Conservation (phyloP, 2,797 vertebrate genomes). For the Sandelia bainsii region DNA sequence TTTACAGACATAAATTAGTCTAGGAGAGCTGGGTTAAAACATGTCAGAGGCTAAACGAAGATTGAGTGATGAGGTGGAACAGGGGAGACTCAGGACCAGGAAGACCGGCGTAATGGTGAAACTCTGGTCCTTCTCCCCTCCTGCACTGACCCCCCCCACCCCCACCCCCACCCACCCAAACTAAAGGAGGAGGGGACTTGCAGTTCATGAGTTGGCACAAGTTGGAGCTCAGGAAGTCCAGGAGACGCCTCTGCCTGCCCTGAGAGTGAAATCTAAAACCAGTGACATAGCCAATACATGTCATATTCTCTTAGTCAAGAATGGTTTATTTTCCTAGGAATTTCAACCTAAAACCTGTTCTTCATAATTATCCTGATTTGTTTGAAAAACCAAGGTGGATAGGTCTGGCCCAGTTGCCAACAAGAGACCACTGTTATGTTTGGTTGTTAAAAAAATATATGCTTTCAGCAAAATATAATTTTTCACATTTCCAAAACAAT, state of each 20-base stretch:
- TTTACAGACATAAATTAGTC: constrained; percentile 81
- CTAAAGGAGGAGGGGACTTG: constrained; percentile 66
- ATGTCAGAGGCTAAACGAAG: constrained; percentile 85
- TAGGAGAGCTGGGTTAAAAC: constrained; percentile 81
- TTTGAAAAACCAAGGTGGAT: constrained; percentile 82
- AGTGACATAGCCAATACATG: constrained; percentile 87
- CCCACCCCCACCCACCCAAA: constrained; percentile 26
- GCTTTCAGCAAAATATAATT: constrained; percentile 57
- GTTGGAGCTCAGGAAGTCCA: constrained; percentile 85
- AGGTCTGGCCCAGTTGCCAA: constrained; percentile 75
- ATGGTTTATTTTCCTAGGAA: constrained; percentile 87
- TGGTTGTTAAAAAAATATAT: constrained; percentile 45
- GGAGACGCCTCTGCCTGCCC: constrained; percentile 85
- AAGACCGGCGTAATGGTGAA: constrained; percentile 67
- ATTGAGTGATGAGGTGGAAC: constrained; percentile 84
- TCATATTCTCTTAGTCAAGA: constrained; percentile 85
- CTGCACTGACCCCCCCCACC: constrained; percentile 36
- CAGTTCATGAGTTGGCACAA: constrained; percentile 82
- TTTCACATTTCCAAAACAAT: constrained; percentile 71
- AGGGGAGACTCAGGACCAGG: constrained; percentile 75
- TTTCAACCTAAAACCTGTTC: constrained; percentile 87
- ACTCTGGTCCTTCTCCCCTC: constrained; percentile 70
- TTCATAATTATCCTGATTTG: constrained; percentile 87
- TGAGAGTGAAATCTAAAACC: constrained; percentile 85
- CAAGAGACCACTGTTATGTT: constrained; percentile 82